Evolutionary conservation across 2,888 invertebrate genomes (phyloP).

Genomic region (Chrysotoxum bicinctum): DNA sequence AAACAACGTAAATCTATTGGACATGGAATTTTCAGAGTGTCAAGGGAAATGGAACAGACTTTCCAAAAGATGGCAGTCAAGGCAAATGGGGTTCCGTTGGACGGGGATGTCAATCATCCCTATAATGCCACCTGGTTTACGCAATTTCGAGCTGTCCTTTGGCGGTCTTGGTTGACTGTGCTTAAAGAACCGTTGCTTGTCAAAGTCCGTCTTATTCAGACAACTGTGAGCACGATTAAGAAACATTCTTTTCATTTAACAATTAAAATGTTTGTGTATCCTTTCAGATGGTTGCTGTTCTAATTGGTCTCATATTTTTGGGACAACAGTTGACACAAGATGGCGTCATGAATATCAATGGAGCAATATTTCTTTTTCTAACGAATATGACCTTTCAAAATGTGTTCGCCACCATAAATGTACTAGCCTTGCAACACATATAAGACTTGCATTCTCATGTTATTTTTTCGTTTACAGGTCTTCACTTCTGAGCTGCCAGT

Average conservation of each 20-base stretch:
- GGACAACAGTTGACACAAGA: constrained; percentile 91
- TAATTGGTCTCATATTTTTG: constrained; percentile 94
- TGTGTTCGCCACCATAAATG: constrained; percentile 96
- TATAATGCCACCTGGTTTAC: constrained; percentile 89
- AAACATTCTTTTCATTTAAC: not conserved
- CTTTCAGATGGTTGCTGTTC: constrained; percentile 91
- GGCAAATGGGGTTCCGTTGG: constrained; percentile 71
- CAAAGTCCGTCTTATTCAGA: constrained; percentile 93
- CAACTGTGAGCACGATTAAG: constrained; percentile 86
- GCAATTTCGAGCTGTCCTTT: constrained; percentile 94
- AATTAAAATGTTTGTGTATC: not conserved
- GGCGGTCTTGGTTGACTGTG: constrained; percentile 94
- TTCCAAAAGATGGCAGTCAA: constrained; percentile 76
- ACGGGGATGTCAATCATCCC: constrained; percentile 84
- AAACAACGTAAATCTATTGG: no score
- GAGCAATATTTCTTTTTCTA: constrained; percentile 93
- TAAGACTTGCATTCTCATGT: not conserved
- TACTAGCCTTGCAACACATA: constrained; percentile 77
- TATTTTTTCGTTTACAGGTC: constrained; percentile 83
- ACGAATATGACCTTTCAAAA: constrained; percentile 97
- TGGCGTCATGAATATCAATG: constrained; percentile 97
- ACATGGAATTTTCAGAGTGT: constrained; percentile 74
- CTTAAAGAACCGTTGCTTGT: constrained; percentile 95
- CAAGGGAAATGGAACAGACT: constrained; percentile 78
- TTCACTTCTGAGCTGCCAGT: constrained; percentile 95